Evolutionary conservation across 2,888 invertebrate species (phyloP).

Genomic region (Meliscaeva auricollis): DNA sequence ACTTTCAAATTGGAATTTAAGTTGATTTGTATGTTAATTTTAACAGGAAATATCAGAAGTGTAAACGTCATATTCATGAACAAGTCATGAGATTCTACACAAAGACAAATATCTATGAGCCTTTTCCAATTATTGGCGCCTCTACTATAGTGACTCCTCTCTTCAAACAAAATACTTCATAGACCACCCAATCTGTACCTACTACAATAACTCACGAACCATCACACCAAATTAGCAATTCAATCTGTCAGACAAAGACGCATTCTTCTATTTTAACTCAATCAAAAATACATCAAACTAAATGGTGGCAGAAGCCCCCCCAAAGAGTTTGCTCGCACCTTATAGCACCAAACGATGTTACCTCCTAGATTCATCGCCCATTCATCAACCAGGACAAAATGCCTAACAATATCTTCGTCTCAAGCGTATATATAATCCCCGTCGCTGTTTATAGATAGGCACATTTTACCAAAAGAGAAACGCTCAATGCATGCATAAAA

Average conservation of each 20-base stretch:
- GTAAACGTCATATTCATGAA: neutral
- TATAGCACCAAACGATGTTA: conserved; percentile 4
- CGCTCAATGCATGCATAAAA: conserved; percentile 70
- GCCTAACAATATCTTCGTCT: conserved; percentile 51
- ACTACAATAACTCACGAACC: conserved; percentile 36
- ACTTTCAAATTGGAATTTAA: neutral
- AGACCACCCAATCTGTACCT: conserved; percentile 62
- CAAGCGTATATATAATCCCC: conserved; percentile 43
- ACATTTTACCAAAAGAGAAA: neutral
- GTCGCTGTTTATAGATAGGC: neutral
- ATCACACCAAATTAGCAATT: conserved; percentile 67
- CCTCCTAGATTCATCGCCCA: conserved; percentile 62
- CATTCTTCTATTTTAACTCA: conserved; percentile 70
- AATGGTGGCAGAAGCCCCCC: conserved; percentile 52
- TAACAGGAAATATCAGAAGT: neutral
- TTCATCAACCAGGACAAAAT: conserved; percentile 69
- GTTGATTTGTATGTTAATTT: conserved; percentile 2
- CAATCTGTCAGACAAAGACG: conserved; percentile 57
- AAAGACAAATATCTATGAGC: neutral
- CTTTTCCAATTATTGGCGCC: conserved; percentile 58
- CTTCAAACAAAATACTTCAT: neutral
- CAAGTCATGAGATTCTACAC: conserved; percentile 31
- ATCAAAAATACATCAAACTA: conserved; percentile 74
- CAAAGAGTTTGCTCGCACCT: conserved; percentile 14
- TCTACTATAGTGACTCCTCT: conserved; percentile 5